phyloP scores from a whole-genome alignment of 2,113 vertebrate species.

The Solenodon paradoxus region DNA sequence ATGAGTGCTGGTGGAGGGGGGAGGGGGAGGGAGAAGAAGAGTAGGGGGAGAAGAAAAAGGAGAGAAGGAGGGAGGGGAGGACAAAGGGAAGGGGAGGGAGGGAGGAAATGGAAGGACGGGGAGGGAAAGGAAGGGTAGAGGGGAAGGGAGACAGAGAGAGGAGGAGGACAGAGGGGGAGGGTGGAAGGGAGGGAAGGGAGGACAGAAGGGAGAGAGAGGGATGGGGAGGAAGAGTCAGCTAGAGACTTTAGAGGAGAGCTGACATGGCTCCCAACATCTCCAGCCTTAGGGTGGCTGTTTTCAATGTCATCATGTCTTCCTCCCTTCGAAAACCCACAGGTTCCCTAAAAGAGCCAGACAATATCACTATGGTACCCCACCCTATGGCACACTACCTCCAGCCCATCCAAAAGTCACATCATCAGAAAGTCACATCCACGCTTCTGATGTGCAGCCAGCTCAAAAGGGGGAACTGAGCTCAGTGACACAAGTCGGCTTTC shows the following conservation, averaged over 20 bases:
- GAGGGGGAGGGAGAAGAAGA: not conserved
- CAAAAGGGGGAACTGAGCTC: not conserved
- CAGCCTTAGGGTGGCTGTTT: not conserved
- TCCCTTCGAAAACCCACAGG: constrained; percentile 70
- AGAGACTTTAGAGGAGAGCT: not conserved
- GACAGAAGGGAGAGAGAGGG: not conserved
- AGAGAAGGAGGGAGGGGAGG: not conserved
- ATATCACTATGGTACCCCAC: constrained; percentile 47
- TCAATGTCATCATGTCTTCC: constrained; percentile 68
- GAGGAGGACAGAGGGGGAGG: too few species aligned
- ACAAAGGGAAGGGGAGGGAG: not conserved
- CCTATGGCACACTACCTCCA: not conserved
- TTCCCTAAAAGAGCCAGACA: constrained; percentile 68
- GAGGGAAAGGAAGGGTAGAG: not conserved
- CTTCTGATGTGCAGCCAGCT: not conserved
- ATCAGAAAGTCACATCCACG: not conserved
- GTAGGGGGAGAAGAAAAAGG: too few species aligned
- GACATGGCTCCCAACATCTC: not conserved
- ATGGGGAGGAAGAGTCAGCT: not conserved
- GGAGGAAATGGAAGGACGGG: too few species aligned
- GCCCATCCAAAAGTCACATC: not conserved
- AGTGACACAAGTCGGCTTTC: not conserved
- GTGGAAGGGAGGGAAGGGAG: not conserved
- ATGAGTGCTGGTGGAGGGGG: not conserved
- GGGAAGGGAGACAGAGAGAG: not conserved